These are phyloP conservation scores for Xenops minutus DNA, from an alignment of 2,797 vertebrate species.

Conservation along the genomic window DNA sequence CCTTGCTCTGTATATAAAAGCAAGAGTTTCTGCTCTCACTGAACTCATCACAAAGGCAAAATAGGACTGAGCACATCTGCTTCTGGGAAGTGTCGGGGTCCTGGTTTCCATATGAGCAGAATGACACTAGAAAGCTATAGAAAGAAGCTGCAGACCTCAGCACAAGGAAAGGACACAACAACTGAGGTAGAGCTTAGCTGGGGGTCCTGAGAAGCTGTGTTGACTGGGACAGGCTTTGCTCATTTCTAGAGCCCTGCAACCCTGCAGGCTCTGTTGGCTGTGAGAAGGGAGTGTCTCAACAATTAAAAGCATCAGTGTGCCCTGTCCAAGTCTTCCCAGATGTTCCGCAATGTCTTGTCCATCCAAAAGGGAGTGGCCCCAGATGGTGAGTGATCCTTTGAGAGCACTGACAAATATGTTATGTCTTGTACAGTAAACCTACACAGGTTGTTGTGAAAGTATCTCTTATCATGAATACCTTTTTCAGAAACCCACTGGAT, in stretches of 20 bases:
- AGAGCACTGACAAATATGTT: not conserved
- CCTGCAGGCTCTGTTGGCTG: not conserved
- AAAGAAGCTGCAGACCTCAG: not conserved
- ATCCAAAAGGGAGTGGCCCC: not conserved
- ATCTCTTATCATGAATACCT: not conserved
- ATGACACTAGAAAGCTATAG: not conserved
- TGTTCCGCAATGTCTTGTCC: not conserved
- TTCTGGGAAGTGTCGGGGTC: rapidly evolving
- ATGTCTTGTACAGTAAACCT: not conserved
- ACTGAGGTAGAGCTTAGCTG: not conserved
- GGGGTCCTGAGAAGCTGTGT: not conserved
- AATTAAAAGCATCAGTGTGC: not conserved
- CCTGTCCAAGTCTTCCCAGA: not conserved
- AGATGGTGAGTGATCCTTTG: not conserved
- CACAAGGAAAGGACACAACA: not conserved
- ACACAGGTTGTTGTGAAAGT: not conserved
- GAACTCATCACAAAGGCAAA: not conserved
- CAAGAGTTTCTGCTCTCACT: not conserved
- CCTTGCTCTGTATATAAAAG: rapidly evolving
- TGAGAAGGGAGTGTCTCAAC: not conserved
- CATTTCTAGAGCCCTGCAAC: not conserved
- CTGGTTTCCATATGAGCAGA: not conserved
- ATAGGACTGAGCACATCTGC: not conserved
- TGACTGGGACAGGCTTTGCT: not conserved
- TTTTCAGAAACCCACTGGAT: not conserved